A percentile compares a stretch with the other conserved stretches of the same genome.
These are phyloP conservation scores for Narcine bancroftii DNA, from an alignment of 2,113 vertebrate genomes.

Conservation along the genomic window DNA sequence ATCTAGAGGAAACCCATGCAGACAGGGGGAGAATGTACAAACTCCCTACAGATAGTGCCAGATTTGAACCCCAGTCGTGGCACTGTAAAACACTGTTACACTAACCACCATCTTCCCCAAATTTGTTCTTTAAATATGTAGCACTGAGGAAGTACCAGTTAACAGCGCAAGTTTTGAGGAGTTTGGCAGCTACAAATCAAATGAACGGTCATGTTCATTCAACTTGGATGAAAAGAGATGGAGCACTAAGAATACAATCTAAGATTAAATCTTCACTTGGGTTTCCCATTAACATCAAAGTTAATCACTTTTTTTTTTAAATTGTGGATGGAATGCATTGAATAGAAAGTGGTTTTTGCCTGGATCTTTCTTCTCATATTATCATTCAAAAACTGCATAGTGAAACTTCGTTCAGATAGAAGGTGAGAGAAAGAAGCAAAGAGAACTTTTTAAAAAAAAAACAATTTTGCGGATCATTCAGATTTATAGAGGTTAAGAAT, in stretches of 20 bases:
- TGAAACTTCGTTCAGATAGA: background rate
- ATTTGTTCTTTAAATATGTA: too few species aligned
- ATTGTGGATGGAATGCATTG: background rate
- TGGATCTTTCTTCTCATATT: background rate
- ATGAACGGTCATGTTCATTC: too few species aligned
- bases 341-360: background rate
- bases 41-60: too few species aligned
- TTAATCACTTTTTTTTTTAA: background rate
- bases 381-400: background rate
- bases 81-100: too few species aligned
- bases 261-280: background rate
- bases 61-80: too few species aligned
- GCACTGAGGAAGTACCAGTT: too few species aligned
- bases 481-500: background rate
- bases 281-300: background rate
- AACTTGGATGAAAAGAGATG: too few species aligned
- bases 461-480: background rate
- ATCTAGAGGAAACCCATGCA: too few species aligned
- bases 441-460: background rate
- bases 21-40: too few species aligned
- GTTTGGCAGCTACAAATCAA: too few species aligned
- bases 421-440: background rate
- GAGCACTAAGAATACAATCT: background rate
- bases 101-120: too few species aligned
- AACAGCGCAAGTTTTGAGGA: too few species aligned